Conservation (phyloP, 1,140 invertebrate genomes). For the Papilio dardanus region DNA sequence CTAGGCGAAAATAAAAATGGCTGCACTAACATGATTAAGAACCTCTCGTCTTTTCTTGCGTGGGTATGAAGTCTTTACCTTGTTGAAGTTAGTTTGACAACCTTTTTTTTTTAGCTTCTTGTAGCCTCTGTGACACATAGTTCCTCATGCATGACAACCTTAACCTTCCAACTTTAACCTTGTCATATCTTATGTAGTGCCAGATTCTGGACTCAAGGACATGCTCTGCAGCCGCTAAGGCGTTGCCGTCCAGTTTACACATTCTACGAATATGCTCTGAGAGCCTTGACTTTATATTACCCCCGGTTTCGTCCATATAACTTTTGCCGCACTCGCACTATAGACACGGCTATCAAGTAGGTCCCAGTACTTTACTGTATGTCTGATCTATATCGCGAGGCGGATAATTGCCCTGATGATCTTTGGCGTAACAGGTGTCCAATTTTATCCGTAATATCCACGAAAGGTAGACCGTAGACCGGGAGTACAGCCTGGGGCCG, state of each 20-base stretch:
- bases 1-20: no score
- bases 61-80: no score
- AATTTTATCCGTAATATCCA: slow-evolving; percentile 8
- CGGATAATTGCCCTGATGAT: slow-evolving; percentile 12
- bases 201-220: background rate
- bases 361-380: background rate
- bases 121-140: background rate
- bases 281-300: background rate
- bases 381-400: background rate
- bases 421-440: background rate
- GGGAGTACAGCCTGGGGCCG: background rate
- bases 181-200: background rate
- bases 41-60: no score
- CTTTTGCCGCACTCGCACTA: background rate
- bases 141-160: background rate
- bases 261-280: background rate
- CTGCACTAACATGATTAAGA: no score
- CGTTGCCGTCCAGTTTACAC: background rate
- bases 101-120: background rate
- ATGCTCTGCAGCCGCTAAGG: background rate
- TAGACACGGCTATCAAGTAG: slow-evolving; percentile 13
- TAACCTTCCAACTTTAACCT: background rate
- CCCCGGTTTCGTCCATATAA: slow-evolving; percentile 15
- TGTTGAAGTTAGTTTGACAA: background rate
- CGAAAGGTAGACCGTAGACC: background rate